phyloP scores from a whole-genome alignment of 2,888 invertebrate species.

The Aplocera efformata region DNA sequence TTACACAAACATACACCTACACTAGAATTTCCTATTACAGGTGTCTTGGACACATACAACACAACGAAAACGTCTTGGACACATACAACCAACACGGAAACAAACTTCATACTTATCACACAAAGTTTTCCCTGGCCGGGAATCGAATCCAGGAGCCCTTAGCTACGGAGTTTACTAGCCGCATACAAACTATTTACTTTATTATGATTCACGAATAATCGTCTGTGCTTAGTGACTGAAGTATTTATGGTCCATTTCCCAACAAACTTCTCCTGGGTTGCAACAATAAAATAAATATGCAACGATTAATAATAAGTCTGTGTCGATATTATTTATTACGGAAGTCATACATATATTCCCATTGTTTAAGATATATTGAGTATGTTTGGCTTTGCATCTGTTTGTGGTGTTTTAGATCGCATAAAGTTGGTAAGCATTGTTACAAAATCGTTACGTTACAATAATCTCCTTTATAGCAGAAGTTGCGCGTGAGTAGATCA shows the following conservation, averaged over 20 bases:
- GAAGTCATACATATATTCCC: slow-evolving; percentile 23
- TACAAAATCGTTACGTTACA: slow-evolving; percentile 17
- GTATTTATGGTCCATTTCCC: background rate
- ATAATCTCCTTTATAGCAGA: slow-evolving; percentile 3
- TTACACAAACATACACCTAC: too few relatives aligned
- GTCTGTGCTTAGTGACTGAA: too few relatives aligned
- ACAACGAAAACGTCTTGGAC: too few relatives aligned
- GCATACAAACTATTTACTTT: too few relatives aligned
- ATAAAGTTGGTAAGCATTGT: slow-evolving; percentile 16
- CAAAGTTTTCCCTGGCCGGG: too few relatives aligned
- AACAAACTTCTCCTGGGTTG: slow-evolving; percentile 3
- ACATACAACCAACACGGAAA: too few relatives aligned
- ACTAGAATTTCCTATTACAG: too few relatives aligned
- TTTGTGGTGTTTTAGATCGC: slow-evolving; percentile 13
- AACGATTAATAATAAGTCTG: slow-evolving; percentile 7
- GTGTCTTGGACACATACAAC: too few relatives aligned
- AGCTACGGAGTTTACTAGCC: too few relatives aligned
- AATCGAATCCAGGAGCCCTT: too few relatives aligned
- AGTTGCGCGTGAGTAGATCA: slow-evolving; percentile 7
- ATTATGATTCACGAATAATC: too few relatives aligned
- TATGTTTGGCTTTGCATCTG: slow-evolving; percentile 11
- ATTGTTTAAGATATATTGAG: slow-evolving; percentile 18
- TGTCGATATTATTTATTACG: slow-evolving; percentile 25
- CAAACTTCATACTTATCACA: too few relatives aligned
- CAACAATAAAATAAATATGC: slow-evolving; percentile 12